A percentile compares a stretch with the other conserved stretches of the same genome.
phyloP scores from a whole-genome alignment of 2,797 vertebrate genomes.

The Triplophysa bombifrons region DNA sequence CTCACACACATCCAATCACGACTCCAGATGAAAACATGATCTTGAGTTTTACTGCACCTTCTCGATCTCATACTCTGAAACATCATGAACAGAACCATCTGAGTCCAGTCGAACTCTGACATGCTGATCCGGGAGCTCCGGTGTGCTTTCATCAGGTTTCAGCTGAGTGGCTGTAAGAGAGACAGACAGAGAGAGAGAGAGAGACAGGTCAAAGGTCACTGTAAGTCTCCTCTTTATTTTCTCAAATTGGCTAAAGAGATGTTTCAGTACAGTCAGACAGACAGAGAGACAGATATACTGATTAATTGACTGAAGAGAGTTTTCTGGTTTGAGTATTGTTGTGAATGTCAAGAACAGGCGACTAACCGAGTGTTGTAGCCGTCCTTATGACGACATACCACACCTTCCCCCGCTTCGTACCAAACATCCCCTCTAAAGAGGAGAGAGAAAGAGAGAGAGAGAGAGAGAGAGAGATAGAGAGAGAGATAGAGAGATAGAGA shows the following conservation, averaged over 20 bases:
- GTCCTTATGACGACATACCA: slow-evolving; percentile 88
- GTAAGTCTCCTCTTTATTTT: background rate
- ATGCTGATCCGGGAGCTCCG: slow-evolving; percentile 80
- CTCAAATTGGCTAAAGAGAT: too few relatives aligned
- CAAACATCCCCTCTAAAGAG: slow-evolving; percentile 80
- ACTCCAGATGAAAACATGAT: background rate
- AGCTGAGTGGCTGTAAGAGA: slow-evolving; percentile 83
- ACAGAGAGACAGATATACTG: too few relatives aligned
- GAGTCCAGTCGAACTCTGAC: slow-evolving; percentile 81
- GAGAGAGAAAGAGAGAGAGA: background rate
- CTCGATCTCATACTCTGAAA: slow-evolving; percentile 81
- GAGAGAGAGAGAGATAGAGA: too few relatives aligned
- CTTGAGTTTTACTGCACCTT: slow-evolving; percentile 70
- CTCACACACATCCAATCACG: background rate
- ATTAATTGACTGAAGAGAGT: too few relatives aligned
- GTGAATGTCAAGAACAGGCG: background rate
- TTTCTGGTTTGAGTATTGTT: too few relatives aligned
- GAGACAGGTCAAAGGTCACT: background rate
- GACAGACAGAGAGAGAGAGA: background rate
- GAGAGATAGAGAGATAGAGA: too few relatives aligned
- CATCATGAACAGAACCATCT: slow-evolving; percentile 77
- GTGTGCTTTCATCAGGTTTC: slow-evolving; percentile 91
- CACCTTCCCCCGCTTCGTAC: slow-evolving; percentile 89
- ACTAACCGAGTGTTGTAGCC: slow-evolving; percentile 84
- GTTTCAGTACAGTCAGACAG: too few relatives aligned